Conservation (phyloP, 2,888 invertebrate species). For the Hemistola chrysoprasaria region DNA sequence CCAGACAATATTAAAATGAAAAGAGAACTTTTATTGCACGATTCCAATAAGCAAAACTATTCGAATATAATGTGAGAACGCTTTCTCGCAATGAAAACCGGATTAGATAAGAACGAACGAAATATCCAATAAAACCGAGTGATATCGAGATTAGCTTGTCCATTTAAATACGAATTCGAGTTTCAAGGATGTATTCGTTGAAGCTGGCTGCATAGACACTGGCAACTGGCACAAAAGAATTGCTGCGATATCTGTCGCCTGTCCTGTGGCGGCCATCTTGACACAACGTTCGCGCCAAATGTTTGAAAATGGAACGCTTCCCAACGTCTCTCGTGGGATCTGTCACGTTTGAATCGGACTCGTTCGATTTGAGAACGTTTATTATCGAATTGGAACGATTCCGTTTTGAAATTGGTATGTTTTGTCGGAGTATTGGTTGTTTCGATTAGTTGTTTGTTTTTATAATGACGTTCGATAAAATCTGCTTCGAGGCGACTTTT, state of each 20-base stretch:
- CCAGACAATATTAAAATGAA: slow-evolving; percentile 1
- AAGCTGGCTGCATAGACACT: slow-evolving; percentile 45
- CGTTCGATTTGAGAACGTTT: slow-evolving; percentile 32
- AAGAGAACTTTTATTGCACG: slow-evolving; percentile 5
- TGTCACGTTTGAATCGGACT: slow-evolving; percentile 24
- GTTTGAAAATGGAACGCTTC: slow-evolving; percentile 66
- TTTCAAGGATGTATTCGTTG: slow-evolving; percentile 64
- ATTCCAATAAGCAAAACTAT: slow-evolving; percentile 9
- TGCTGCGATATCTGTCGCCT: slow-evolving; percentile 64
- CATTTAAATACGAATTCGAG: slow-evolving; percentile 66
- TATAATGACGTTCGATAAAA: no score
- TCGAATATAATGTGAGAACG: slow-evolving; percentile 13
- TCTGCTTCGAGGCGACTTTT: no score
- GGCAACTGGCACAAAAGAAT: slow-evolving; percentile 61
- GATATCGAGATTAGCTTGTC: slow-evolving; percentile 68
- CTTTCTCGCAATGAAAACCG: slow-evolving; percentile 11
- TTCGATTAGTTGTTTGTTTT: slow-evolving; percentile 17
- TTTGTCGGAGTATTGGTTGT: slow-evolving; percentile 14
- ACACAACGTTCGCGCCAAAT: slow-evolving; percentile 42
- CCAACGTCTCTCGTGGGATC: slow-evolving; percentile 53
- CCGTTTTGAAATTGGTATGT: slow-evolving; percentile 28
- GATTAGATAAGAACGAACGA: slow-evolving; percentile 32
- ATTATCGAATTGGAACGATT: slow-evolving; percentile 45
- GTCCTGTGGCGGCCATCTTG: slow-evolving; percentile 45
- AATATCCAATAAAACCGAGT: slow-evolving; percentile 50